These are phyloP conservation scores for Catharus minimus DNA, from an alignment of 2,113 vertebrate genomes.

Conservation along the genomic window DNA sequence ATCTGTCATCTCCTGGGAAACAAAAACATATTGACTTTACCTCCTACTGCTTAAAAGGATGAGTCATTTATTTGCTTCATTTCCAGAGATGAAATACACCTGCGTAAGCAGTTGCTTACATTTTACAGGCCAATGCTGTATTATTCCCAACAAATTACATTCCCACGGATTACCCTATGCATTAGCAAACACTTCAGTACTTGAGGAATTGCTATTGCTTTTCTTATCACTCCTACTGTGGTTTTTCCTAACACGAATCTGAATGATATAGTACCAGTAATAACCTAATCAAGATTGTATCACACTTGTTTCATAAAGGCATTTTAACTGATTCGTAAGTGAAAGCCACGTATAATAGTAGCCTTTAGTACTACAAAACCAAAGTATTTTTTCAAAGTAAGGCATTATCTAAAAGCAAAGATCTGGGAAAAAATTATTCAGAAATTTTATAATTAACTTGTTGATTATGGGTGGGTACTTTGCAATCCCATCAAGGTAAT, in stretches of 20 bases:
- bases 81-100: neutral
- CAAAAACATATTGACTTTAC: neutral
- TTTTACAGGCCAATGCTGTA: neutral
- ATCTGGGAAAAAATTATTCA: neutral
- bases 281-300: neutral
- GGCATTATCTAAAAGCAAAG: neutral
- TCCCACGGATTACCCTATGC: neutral
- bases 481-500: neutral
- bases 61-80: neutral
- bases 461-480: neutral
- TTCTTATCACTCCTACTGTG: neutral
- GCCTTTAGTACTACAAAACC: neutral
- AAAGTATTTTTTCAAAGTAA: neutral
- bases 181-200: neutral
- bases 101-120: neutral
- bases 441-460: neutral
- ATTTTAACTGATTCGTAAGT: neutral
- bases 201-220: neutral
- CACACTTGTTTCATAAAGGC: neutral
- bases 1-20: neutral
- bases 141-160: neutral
- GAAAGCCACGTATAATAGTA: neutral
- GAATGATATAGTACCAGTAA: neutral
- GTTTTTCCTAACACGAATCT: neutral
- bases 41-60: neutral